phyloP scores from a whole-genome alignment of 2,113 vertebrate genomes.

The Nasalis larvatus region DNA sequence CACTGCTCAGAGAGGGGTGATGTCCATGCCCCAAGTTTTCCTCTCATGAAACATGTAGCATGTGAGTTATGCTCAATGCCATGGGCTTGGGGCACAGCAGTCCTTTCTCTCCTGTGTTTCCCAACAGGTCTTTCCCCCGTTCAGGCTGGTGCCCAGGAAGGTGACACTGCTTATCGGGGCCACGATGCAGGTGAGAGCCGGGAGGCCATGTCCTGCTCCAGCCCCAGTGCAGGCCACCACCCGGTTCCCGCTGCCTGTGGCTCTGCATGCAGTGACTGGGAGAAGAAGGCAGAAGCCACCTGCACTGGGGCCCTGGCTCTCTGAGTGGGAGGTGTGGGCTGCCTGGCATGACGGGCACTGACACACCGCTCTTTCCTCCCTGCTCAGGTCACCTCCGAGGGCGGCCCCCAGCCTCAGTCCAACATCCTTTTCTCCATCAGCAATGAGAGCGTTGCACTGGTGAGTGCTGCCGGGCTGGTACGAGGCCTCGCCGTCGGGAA shows the following conservation, averaged over 20 bases:
- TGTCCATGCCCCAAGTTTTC: fast-evolving
- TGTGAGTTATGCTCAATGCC: fast-evolving
- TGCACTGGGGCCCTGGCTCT: not conserved
- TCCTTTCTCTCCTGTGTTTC: not conserved
- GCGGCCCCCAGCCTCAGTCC: constrained; percentile 96
- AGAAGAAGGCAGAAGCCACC: not conserved
- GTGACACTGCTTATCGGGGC: constrained; percentile 94
- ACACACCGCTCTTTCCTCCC: not conserved
- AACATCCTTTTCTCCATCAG: constrained; percentile 94
- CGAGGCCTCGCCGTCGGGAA: constrained; percentile 88
- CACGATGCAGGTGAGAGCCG: constrained; percentile 90
- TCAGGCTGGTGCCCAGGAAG: constrained; percentile 92
- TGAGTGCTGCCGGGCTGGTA: constrained; percentile 88
- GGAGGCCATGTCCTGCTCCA: fast-evolving
- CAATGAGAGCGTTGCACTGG: constrained; percentile 84
- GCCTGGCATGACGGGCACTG: not conserved
- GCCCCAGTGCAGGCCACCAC: no score
- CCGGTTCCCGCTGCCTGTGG: not conserved
- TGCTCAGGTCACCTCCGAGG: constrained; percentile 94
- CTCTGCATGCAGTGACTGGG: no score
- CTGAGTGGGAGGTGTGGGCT: not conserved
- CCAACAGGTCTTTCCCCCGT: constrained; percentile 94
- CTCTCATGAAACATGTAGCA: no score
- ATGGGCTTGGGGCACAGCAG: fast-evolving
- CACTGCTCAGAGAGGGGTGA: not conserved